These are phyloP conservation scores for Actinernus sp. DNA, from an alignment of 92 coral and sea anemone species.

Conservation along the genomic window DNA sequence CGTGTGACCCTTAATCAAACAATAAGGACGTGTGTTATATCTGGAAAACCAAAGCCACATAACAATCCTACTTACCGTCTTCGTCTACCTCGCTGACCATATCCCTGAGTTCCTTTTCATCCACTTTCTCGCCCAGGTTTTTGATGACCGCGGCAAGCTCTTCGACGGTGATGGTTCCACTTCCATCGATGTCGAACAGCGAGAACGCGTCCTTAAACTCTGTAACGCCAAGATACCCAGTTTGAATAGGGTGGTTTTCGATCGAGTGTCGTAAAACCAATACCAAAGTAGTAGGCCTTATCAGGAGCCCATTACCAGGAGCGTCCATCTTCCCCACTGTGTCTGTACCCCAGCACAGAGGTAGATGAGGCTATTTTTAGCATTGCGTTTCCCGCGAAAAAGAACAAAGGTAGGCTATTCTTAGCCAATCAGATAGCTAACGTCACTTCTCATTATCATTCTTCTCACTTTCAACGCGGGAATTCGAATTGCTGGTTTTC, in stretches of 20 bases:
- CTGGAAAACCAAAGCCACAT: no score
- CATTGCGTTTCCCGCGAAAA: no score
- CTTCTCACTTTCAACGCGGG: no score
- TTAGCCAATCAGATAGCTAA: no score
- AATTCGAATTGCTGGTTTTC: no score
- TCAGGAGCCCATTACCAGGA: not conserved
- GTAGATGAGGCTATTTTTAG: no score
- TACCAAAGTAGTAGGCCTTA: not conserved
- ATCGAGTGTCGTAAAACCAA: no score
- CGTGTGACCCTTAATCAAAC: not conserved
- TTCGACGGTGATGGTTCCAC: conserved; percentile 75
- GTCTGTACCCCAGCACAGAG: no score
- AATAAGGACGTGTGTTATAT: no score
- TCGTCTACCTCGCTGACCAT: conserved; percentile 82
- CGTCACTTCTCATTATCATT: no score
- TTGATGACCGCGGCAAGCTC: conserved; percentile 74
- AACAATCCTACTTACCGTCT: conserved; percentile 53
- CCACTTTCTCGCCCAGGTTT: conserved; percentile 66
- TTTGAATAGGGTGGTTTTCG: not conserved
- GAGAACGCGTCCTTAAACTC: conserved; percentile 85
- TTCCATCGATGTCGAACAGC: conserved; percentile 74
- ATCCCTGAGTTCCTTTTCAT: conserved; percentile 59
- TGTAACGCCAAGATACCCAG: conserved; percentile 5
- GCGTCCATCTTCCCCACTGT: no score
- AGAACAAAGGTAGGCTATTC: no score